Evolutionary conservation across 2,797 vertebrate genomes (phyloP).

Genomic region (Chiroxiphia lanceolata): DNA sequence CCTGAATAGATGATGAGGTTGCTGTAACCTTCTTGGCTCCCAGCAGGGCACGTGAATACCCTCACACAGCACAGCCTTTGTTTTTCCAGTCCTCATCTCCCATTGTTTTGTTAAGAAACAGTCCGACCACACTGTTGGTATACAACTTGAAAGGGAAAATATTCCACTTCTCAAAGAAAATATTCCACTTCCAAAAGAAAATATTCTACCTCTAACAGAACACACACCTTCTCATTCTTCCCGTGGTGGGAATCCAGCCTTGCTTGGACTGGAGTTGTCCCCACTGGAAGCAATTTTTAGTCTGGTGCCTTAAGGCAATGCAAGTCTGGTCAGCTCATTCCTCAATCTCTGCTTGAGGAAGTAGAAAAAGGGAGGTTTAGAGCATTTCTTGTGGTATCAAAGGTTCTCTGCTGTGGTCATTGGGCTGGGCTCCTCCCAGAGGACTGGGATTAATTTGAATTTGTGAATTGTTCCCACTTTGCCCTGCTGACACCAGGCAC

Average conservation of each 20-base stretch:
- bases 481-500: not conserved
- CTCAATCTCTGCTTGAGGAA: not conserved
- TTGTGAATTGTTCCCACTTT: not conserved
- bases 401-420: not conserved
- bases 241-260: not conserved
- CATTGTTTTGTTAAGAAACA: not conserved
- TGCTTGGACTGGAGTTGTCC: not conserved
- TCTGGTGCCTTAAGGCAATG: not conserved
- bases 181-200: not conserved
- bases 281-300: not conserved
- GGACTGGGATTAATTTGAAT: accelerated
- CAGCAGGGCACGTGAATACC: not conserved
- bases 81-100: not conserved
- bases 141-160: not conserved
- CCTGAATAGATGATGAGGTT: not conserved
- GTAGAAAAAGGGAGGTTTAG: not conserved
- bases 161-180: not conserved
- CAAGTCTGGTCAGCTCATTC: not conserved
- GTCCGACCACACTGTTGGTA: accelerated
- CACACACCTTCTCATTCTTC: not conserved
- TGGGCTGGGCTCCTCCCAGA: not conserved
- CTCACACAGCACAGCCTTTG: not conserved
- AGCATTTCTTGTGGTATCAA: not conserved
- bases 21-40: not conserved
- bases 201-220: not conserved